Base-by-base conservation (phyloP, 2,797 vertebrate species). In the Margarornis squamiger region DNA sequence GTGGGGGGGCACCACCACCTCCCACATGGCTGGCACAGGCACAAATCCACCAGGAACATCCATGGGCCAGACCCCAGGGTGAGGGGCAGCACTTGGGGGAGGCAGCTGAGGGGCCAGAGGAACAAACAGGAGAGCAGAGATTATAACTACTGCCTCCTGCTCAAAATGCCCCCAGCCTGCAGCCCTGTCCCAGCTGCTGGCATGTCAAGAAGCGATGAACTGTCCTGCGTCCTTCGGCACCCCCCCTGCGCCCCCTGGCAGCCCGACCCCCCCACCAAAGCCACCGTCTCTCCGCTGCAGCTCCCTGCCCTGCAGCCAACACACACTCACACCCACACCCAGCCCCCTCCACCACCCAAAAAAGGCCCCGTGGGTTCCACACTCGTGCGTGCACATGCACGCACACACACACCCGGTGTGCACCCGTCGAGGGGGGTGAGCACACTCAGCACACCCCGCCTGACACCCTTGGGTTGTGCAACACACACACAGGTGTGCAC, bases 201-300 rank as follows among this genome's bases (percentile, higher is more conserved):
- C 74, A 63, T 38, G 73, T 87, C 80, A 77, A 95, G 86, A 90
- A 96, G 83, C 10, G 67, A 97, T 92, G 86, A 96, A 96, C 90
- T n/a, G 32, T 57, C 51, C 93, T 79, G 97, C 92, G 45, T 82
- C 77, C 92, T 95, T 97, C 91, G 91, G 95, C 96, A 95, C 97
- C 97, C 97, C 96, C 95, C 62, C 91, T 82, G 92, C 96, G 92
- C 97, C 97, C 90, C 97, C 95, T 36, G 7, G 87, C 97, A 96
- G 97, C 77, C 76, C 98, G 98, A 98, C 97, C 21, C 51, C 49
- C 51, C 75, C 7, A 97, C 98, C 98, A 98, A 98, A 98, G 98
- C 98, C 98, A 98, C 98, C 97, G 98, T 98, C 98, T 98, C 98
- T 41, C 97, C 96, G 88, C 95, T 96, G 97, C 98, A 98, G 98